These are phyloP conservation scores for Isoperla grammatica DNA, from an alignment of 2,888 invertebrate species.

Conservation along the genomic window DNA sequence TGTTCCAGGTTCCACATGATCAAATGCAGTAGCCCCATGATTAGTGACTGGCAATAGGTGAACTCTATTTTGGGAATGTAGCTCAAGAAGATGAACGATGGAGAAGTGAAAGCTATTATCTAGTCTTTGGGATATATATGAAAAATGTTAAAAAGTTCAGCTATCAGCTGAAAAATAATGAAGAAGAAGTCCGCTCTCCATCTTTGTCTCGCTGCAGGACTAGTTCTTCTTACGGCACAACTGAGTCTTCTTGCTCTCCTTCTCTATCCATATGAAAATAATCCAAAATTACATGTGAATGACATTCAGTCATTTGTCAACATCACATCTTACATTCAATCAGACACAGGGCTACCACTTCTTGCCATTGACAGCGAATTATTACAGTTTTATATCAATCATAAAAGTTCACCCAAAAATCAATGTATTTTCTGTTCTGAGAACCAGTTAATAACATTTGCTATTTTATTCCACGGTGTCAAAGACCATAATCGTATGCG, in stretches of 20 bases:
- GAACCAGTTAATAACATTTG: conserved; percentile 19
- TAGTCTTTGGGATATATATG: no score
- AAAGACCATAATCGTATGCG: conserved; percentile 10
- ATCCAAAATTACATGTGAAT: background rate
- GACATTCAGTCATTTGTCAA: conserved; percentile 22
- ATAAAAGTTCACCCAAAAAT: background rate
- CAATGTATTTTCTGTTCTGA: conserved; percentile 19
- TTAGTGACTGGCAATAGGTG: no score
- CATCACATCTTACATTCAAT: conserved; percentile 19
- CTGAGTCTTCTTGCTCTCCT: conserved; percentile 22
- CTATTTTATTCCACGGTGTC: conserved; percentile 20
- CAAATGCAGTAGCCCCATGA: no score
- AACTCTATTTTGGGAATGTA: no score
- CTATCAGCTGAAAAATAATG: conserved; percentile 10
- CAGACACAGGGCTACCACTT: conserved; percentile 6
- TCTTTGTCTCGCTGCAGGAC: conserved; percentile 22
- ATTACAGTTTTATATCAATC: conserved; percentile 4
- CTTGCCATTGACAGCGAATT: conserved; percentile 19
- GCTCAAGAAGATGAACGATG: no score
- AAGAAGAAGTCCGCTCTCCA: conserved; percentile 26
- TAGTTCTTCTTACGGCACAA: conserved; percentile 22
- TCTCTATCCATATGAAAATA: conserved; percentile 18
- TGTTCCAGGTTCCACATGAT: no score
- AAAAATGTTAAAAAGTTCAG: no score
- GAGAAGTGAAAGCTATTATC: no score